phyloP scores from a whole-genome alignment of 2,797 vertebrate species.

The Podarcis lilfordi region DNA sequence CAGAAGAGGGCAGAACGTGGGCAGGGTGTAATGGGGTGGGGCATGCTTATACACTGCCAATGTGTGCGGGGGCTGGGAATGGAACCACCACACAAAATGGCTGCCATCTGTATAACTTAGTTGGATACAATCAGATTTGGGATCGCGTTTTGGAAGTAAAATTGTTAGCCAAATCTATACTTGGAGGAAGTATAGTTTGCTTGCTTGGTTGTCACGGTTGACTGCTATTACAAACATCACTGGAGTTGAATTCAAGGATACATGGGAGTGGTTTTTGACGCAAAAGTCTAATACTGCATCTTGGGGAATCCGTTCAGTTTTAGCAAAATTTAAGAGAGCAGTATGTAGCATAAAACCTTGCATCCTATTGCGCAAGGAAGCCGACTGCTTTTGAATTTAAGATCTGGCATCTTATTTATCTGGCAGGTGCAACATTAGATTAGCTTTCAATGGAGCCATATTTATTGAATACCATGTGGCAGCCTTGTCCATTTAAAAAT shows the following conservation, averaged over 20 bases:
- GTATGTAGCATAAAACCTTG: background rate
- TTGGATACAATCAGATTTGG: background rate
- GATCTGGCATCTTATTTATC: slow-evolving; percentile 40
- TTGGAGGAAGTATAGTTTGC: background rate
- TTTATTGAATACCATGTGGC: background rate
- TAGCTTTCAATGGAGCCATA: slow-evolving; percentile 5
- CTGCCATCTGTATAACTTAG: too few relatives aligned
- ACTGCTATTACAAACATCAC: background rate
- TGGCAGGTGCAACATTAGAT: background rate
- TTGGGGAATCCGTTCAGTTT: background rate
- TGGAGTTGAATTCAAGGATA: slow-evolving; percentile 15
- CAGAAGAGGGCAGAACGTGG: too few relatives aligned
- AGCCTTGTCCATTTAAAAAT: slow-evolving; percentile 16
- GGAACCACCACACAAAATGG: too few relatives aligned
- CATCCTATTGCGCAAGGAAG: slow-evolving; percentile 7
- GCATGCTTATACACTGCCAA: too few relatives aligned
- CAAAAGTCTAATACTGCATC: background rate
- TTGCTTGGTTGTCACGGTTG: background rate
- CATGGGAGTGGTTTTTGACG: background rate
- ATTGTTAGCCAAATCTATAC: background rate
- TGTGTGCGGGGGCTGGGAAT: too few relatives aligned
- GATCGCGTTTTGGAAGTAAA: background rate
- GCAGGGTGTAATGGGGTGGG: too few relatives aligned
- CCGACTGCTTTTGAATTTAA: slow-evolving; percentile 17
- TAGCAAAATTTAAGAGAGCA: slow-evolving; percentile 20